Percentiles rank a stretch among this genome's conserved stretches.
phyloP scores from a whole-genome alignment of 2,888 invertebrate species.

The Polyommatus icarus region DNA sequence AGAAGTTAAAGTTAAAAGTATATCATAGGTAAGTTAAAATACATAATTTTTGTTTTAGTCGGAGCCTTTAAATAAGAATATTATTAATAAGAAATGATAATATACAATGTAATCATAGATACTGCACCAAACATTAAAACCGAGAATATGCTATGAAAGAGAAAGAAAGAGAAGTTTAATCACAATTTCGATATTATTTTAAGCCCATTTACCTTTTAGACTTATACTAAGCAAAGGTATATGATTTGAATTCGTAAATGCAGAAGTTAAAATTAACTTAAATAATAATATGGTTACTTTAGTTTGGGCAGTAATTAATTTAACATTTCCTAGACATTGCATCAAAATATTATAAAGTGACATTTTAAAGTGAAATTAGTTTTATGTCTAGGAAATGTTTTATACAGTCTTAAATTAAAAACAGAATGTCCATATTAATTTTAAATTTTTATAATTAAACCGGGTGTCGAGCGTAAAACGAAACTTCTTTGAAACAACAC shows the following conservation, averaged over 20 bases:
- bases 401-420: constrained; percentile 18
- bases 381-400: constrained; percentile 25
- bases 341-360: constrained; percentile 36
- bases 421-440: constrained; percentile 5
- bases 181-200: constrained; percentile 62
- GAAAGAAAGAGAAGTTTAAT: constrained; percentile 63
- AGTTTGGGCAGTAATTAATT: constrained; percentile 59
- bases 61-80: constrained; percentile 55
- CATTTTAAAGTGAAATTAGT: background rate
- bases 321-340: constrained; percentile 55
- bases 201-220: constrained; percentile 75
- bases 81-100: constrained; percentile 72
- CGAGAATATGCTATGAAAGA: constrained; percentile 71
- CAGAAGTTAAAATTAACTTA: constrained; percentile 26
- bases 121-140: constrained; percentile 79
- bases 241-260: constrained; percentile 44
- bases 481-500: background rate
- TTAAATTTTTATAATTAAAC: background rate
- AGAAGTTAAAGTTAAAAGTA: constrained; percentile 48
- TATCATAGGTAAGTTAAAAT: constrained; percentile 56
- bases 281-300: constrained; percentile 40
- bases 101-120: constrained; percentile 79
- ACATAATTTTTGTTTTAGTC: constrained; percentile 57
- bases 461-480: background rate
- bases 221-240: constrained; percentile 61